Base-by-base conservation (phyloP, 1,140 invertebrate genomes). In the Sinonovacula constricta region DNA sequence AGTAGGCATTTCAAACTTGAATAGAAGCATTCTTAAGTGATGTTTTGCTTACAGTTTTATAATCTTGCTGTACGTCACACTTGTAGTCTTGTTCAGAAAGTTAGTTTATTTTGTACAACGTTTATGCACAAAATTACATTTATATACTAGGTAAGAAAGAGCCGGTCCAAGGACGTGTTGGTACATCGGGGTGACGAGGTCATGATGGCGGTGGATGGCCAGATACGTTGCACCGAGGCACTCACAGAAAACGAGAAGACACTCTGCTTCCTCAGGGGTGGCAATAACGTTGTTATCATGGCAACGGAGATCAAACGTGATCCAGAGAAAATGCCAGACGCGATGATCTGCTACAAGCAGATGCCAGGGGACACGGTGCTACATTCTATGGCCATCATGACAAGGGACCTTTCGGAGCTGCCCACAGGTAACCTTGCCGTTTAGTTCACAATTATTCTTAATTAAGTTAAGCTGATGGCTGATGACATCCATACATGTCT, bases 251-350 rank as follows among this genome's bases (percentile, higher is more conserved):
- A 78, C 14, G 77, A 79, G 45, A 65, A 78, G 31, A 80, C 81
- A 7, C 65, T 81, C 15, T 84, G 79, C 72, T 77, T 54, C 49
- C 4, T 83, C 7, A 60, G 76, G 54, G 75, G 81, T 36, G 71
- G 74, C 36, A 70, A 69, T 72, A 84, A 84, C 54, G 60, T 79
- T 4, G n/a, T 84, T 30, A 59, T 66, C 24, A 75, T 84, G 49
- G 71, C 77, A n/a, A 51, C 81, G 3, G 83, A 84, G 60, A 68
- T 84, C 1, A 80, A 82, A 62, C 28, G 80, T 49, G 83, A 84
- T 54, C 74, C 81, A 26, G 83, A 84, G 26, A 84, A 82, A 34
- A 57, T 74, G 18, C 83, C 83, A 2, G 80, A 80, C 68, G 83
- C 83, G 15, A 71, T 71, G 26, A 65, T 84, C 31, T 72, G 62